A percentile compares a stretch with the other conserved stretches of the same genome.
phyloP scores from a whole-genome alignment of 2,113 vertebrate species.

The Cottus gobio region DNA sequence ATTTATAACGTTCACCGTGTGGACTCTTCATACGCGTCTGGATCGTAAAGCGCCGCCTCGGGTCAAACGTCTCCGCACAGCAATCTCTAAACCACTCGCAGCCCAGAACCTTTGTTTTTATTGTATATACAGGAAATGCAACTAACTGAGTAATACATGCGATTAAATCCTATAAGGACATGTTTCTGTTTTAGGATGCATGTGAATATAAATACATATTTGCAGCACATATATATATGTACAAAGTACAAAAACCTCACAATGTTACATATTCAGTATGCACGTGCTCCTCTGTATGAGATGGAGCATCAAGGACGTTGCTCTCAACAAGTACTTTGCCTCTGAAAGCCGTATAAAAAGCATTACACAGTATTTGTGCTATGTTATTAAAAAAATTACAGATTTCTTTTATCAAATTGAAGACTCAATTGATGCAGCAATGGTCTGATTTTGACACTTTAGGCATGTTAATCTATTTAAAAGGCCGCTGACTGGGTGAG shows the following conservation, averaged over 20 bases:
- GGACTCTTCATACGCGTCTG: not conserved
- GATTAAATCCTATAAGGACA: not conserved
- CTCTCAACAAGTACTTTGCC: not conserved
- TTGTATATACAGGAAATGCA: not conserved
- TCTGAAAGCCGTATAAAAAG: not conserved
- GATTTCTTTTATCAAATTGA: not conserved
- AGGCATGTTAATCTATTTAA: too few species aligned
- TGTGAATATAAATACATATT: not conserved
- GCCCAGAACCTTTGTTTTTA: not conserved
- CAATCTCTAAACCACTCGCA: not conserved
- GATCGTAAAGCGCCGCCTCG: not conserved
- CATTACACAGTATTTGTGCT: not conserved
- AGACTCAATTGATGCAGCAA: not conserved
- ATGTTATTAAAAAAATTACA: not conserved
- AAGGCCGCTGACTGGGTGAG: too few species aligned
- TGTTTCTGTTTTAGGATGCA: not conserved
- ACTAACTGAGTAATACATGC: not conserved
- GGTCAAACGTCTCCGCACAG: not conserved
- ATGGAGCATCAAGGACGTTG: not conserved
- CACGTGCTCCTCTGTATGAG: not conserved
- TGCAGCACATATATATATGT: too few species aligned
- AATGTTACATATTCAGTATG: not conserved
- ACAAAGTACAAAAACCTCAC: not conserved
- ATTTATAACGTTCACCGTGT: not conserved
- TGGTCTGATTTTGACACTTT: constrained; percentile 19